phyloP scores from a whole-genome alignment of 2,888 invertebrate species.

The Caenorhabditis auriculariae region DNA sequence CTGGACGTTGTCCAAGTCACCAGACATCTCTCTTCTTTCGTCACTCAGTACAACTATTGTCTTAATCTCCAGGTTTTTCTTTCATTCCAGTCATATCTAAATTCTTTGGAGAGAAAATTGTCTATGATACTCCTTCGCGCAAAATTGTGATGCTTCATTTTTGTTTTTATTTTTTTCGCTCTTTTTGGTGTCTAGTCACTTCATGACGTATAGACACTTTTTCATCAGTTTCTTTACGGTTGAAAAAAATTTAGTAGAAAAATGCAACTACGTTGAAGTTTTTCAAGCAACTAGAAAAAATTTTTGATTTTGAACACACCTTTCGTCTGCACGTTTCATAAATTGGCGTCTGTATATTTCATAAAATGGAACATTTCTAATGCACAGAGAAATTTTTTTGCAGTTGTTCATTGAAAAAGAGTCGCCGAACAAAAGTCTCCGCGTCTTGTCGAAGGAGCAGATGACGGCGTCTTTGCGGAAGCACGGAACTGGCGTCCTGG shows the following conservation, averaged over 20 bases:
- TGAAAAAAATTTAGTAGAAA: too few relatives aligned
- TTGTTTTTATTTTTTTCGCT: background rate
- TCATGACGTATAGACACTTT: too few relatives aligned
- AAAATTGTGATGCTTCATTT: background rate
- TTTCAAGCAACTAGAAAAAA: too few relatives aligned
- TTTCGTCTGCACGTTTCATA: too few relatives aligned
- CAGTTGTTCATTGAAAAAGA: constrained; percentile 85
- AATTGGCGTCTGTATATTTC: background rate
- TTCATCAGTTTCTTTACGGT: too few relatives aligned
- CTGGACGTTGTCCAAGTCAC: constrained; percentile 94
- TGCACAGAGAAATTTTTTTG: constrained; percentile 23
- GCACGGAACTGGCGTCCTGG: constrained; percentile 38
- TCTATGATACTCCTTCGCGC: background rate
- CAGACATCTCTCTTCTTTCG: constrained; percentile 92
- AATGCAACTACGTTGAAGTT: too few relatives aligned
- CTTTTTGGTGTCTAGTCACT: too few relatives aligned
- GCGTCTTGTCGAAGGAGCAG: constrained; percentile 90
- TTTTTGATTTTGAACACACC: background rate
- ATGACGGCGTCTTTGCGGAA: constrained; percentile 84
- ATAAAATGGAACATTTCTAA: background rate
- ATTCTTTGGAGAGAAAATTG: background rate
- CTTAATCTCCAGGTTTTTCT: constrained; percentile 66
- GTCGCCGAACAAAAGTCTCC: constrained; percentile 87
- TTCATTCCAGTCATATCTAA: background rate
- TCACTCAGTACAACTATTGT: constrained; percentile 88